Conservation (phyloP, 2,888 invertebrate genomes). For the Tachystola acroxantha region DNA sequence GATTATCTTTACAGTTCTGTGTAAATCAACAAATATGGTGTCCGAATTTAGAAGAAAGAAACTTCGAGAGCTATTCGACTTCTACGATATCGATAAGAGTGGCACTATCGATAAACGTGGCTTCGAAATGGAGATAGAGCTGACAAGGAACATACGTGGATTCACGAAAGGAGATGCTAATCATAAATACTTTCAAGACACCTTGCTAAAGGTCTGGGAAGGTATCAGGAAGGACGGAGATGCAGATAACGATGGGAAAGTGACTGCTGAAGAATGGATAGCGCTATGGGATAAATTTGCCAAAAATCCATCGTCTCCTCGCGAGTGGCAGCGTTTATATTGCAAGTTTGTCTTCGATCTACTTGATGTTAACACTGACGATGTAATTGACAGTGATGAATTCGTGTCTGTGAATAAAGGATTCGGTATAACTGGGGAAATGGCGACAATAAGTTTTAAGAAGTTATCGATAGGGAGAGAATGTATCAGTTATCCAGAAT, state of each 20-base stretch:
- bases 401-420: no score
- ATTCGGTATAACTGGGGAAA: no score
- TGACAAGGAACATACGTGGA: neutral
- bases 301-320: no score
- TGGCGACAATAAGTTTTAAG: constrained; percentile 79
- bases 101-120: constrained; percentile 85
- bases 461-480: constrained; percentile 16
- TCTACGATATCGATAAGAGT: constrained; percentile 89
- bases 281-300: no score
- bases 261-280: constrained; percentile 80
- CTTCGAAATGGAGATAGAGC: neutral
- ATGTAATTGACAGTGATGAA: no score
- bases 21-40: no score
- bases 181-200: constrained; percentile 21
- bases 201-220: constrained; percentile 87
- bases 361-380: no score
- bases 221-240: constrained; percentile 85
- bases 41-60: constrained; percentile 89
- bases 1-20: no score
- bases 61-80: constrained; percentile 86
- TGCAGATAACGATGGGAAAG: constrained; percentile 86
- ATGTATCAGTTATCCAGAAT: neutral
- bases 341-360: no score
- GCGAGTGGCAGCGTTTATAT: no score
- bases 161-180: neutral